phyloP scores from a whole-genome alignment of 2,113 vertebrate species.

The Sturnira hondurensis region DNA sequence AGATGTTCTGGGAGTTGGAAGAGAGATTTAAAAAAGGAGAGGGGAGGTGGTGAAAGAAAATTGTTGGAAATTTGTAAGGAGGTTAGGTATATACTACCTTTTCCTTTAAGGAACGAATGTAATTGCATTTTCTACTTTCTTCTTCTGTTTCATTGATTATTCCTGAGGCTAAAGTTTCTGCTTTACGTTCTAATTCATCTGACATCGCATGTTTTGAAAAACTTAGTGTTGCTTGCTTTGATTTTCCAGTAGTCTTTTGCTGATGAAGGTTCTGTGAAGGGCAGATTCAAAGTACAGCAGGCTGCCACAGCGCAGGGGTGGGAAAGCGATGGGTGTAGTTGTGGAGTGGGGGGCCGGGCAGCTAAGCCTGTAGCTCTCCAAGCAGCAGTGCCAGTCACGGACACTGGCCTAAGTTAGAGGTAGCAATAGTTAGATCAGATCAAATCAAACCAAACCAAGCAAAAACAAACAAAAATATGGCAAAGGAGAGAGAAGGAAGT shows the following conservation, averaged over 20 bases:
- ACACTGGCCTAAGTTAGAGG: background rate
- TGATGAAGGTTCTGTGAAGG: constrained; percentile 57
- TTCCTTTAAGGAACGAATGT: constrained; percentile 33
- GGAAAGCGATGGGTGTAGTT: background rate
- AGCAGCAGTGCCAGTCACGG: background rate
- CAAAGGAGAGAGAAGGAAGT: too few relatives aligned
- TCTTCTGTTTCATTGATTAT: constrained; percentile 57
- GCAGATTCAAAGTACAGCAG: background rate
- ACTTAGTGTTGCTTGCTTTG: constrained; percentile 42
- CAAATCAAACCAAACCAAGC: background rate
- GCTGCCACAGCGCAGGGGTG: background rate
- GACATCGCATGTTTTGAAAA: constrained; percentile 39
- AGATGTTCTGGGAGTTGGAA: background rate
- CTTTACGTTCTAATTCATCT: constrained; percentile 39
- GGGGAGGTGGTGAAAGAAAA: background rate
- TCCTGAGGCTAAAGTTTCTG: constrained; percentile 50
- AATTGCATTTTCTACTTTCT: constrained; percentile 14
- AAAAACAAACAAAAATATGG: background rate
- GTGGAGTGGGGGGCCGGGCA: background rate
- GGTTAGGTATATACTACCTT: background rate
- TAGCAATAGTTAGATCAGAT: background rate
- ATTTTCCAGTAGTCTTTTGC: constrained; percentile 64
- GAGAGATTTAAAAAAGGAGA: background rate
- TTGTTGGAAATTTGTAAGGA: background rate
- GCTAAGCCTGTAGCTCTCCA: background rate